Evolutionary conservation across 2,113 vertebrate species (phyloP).

Genomic region (Protobothrops mucrosquamatus): DNA sequence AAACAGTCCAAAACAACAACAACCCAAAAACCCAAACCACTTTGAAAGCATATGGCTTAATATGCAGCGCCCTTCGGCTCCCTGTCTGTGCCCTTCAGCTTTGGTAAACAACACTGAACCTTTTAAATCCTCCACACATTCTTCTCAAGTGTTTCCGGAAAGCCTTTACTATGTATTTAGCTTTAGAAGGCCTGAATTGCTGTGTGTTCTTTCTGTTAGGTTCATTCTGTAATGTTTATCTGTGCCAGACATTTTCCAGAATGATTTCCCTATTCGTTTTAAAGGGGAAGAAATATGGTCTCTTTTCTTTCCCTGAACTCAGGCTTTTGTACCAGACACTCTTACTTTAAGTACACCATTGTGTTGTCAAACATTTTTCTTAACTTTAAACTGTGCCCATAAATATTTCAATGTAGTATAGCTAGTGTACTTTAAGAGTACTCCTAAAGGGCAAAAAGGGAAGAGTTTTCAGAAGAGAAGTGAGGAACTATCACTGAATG

Average conservation of each 20-base stretch:
- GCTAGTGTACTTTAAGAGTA: background rate
- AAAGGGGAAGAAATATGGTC: background rate
- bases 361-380: conserved; percentile 12
- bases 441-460: background rate
- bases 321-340: background rate
- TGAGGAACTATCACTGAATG: background rate
- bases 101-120: background rate
- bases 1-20: background rate
- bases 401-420: background rate
- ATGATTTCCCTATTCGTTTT: background rate
- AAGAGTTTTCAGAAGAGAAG: background rate
- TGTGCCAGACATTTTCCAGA: background rate
- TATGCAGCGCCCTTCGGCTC: background rate
- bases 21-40: no score
- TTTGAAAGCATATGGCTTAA: background rate
- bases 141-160: background rate
- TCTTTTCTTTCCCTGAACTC: background rate
- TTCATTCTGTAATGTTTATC: background rate
- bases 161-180: background rate
- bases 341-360: conserved; percentile 11
- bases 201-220: background rate
- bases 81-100: background rate
- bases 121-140: background rate
- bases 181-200: background rate
- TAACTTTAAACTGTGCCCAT: background rate